Evolutionary conservation across 53 echinoderm and acorn worm genomes (phyloP).

Genomic region (Luidia sarsii): DNA sequence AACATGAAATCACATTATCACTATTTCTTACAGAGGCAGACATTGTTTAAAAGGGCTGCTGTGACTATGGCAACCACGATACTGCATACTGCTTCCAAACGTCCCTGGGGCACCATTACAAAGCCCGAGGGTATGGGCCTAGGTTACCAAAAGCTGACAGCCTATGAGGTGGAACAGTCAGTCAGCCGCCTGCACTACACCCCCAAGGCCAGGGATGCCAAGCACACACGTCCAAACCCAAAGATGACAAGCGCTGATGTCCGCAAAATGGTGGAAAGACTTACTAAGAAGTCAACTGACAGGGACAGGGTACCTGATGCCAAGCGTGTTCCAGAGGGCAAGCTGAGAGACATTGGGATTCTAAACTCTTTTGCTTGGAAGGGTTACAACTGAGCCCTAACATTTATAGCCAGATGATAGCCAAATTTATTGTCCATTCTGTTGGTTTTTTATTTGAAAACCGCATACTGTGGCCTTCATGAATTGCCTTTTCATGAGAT

Average conservation of each 20-base stretch:
- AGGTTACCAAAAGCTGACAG: constrained; percentile 81
- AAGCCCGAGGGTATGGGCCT: constrained; percentile 89
- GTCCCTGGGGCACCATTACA: constrained; percentile 98
- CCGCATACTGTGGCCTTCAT: no score
- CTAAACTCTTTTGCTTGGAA: constrained; percentile 99
- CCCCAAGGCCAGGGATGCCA: constrained; percentile 68
- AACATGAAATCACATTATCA: no score
- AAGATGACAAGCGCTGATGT: constrained; percentile 77
- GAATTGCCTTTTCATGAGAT: no score
- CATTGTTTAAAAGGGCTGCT: no score
- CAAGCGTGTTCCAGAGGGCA: constrained; percentile 83
- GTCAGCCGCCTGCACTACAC: constrained; percentile 86
- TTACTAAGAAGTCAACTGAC: constrained; percentile 74
- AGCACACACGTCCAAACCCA: constrained; percentile 62
- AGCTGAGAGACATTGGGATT: constrained; percentile 89
- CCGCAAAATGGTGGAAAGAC: constrained; percentile 80
- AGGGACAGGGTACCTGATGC: constrained; percentile 84
- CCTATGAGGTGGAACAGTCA: constrained; percentile 77
- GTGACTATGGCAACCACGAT: constrained; percentile 51
- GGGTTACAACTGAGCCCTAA: constrained; percentile 89
- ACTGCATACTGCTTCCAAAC: constrained; percentile 81
- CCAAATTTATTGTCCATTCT: not conserved
- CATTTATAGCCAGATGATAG: not conserved
- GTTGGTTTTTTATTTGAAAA: not conserved
- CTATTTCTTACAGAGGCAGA: no score